Evolutionary conservation across 2,888 invertebrate genomes (phyloP), one percentile per base, ranked within the genome.

Genomic region (Mythimna ferrago): DNA sequence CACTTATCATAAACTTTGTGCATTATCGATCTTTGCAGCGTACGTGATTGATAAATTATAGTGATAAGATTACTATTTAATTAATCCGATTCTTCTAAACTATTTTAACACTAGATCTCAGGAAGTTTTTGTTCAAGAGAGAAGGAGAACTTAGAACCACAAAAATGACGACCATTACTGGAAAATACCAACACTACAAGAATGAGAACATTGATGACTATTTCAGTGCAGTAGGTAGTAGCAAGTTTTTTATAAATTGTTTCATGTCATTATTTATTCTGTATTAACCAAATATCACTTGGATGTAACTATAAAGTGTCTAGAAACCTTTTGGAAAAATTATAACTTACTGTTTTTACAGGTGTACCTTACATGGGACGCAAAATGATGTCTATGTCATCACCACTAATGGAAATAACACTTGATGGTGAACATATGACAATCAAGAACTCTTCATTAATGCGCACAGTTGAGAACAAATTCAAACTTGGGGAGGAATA

Each of bases 141-240:
- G 38, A 76, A 56, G 38, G 32, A 51, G 38, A 76, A 56, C 11
- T 56, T 2, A 26, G 7, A 35, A 44, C 58, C 10, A 44, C 19
- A 60, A 93, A 89, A 86, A 97, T 97, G 97, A 94, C 95, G 68
- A 91, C 96, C 65, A 96, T 97, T 48, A 87, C 93, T 72, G 97
- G 97, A 86, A 97, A 96, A 90, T 97, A 97, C 91, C 96, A 97
- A 84, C 97, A 97, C 82, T 97, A 97, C 82, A 97, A 96, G 87
- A 97, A 97, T 92, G 97, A 97, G 89, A 97, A 97, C 90, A 93
- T 97, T 85, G 97, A 97, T 73, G 97, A 97, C 78, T 97, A 97
- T 89, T 97, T 97, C 85, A 94, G 94, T 88, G 97, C 97, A 67
- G 93, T 97, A 81, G 97, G 97, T 97, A 92, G 90, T 32, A n/a